phyloP scores from a whole-genome alignment of 35 echinoderm and acorn worm species.

The Lytechinus pictus region DNA sequence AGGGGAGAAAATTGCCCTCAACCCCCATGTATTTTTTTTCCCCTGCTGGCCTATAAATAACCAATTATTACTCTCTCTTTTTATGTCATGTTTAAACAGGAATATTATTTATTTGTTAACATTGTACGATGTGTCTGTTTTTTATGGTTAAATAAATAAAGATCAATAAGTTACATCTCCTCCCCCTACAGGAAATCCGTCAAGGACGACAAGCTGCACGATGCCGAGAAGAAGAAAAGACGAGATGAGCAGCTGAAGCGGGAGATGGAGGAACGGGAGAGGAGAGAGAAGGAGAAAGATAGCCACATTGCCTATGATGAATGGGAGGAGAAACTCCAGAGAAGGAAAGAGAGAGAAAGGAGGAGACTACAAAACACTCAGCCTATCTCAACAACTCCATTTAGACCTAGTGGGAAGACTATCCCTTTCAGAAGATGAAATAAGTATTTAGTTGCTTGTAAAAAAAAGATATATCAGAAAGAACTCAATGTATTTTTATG shows the following conservation, averaged over 20 bases:
- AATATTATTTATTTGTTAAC: too few species aligned
- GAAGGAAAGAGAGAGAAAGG: conserved; percentile 50
- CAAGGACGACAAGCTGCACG: conserved; percentile 57
- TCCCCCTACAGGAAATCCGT: conserved; percentile 40
- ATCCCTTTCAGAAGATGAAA: conserved; percentile 50
- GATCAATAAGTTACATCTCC: background rate
- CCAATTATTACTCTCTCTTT: too few species aligned
- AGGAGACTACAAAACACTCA: conserved; percentile 46
- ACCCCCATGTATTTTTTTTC: too few species aligned
- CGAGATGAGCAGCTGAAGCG: conserved; percentile 18
- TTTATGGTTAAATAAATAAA: too few species aligned
- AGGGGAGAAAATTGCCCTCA: too few species aligned
- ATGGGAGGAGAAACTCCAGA: conserved; percentile 58
- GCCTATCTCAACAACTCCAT: conserved; percentile 52
- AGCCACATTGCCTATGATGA: conserved; percentile 40
- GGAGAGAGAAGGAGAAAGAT: conserved; percentile 48
- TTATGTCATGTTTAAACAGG: too few species aligned
- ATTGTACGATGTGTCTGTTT: too few species aligned
- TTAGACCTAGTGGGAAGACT: conserved; percentile 53
- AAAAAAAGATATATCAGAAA: too few species aligned
- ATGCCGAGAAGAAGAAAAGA: conserved; percentile 48
- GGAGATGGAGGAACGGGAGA: conserved; percentile 42
- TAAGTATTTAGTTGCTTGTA: too few species aligned
- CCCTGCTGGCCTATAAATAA: too few species aligned
- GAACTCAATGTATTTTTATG: too few species aligned